These are phyloP conservation scores for Morpho helenor DNA, from an alignment of 2,888 invertebrate species.

Conservation along the genomic window DNA sequence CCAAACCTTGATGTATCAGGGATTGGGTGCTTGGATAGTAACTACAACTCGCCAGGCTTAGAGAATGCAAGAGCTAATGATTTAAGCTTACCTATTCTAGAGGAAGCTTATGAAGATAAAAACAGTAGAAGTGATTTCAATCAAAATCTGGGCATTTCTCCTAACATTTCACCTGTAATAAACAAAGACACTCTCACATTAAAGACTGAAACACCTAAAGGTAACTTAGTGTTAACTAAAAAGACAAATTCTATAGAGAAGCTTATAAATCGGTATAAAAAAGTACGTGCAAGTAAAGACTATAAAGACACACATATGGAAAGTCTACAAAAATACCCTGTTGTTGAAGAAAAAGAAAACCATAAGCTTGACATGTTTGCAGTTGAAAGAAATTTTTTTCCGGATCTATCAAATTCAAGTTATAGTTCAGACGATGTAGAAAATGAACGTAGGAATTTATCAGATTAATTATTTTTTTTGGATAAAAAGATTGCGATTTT, in stretches of 20 bases:
- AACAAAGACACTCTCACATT: constrained; percentile 25
- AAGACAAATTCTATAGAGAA: constrained; percentile 67
- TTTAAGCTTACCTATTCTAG: too few relatives aligned
- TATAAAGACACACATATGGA: constrained; percentile 34
- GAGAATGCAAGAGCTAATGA: constrained; percentile 29
- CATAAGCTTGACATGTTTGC: constrained; percentile 39
- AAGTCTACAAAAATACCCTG: constrained; percentile 29
- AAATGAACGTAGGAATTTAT: too few relatives aligned
- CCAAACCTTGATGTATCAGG: constrained; percentile 59
- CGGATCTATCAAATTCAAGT: constrained; percentile 64
- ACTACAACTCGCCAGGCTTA: constrained; percentile 39
- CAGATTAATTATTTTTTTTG: too few relatives aligned
- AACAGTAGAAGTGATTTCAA: too few relatives aligned
- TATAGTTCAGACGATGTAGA: constrained; percentile 34
- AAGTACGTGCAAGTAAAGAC: constrained; percentile 46
- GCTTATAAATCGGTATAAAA: constrained; percentile 67
- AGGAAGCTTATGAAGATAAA: not conserved
- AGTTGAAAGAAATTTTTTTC: constrained; percentile 52
- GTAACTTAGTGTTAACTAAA: constrained; percentile 39
- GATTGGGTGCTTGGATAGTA: constrained; percentile 48
- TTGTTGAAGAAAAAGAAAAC: constrained; percentile 62
- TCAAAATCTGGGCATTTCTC: too few relatives aligned
- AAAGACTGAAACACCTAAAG: constrained; percentile 55
- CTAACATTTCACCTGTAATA: not conserved
- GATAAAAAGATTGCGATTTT: too few relatives aligned